Evolutionary conservation across 1,140 invertebrate genomes (phyloP).

Genomic region (Neotoxoptera formosana): DNA sequence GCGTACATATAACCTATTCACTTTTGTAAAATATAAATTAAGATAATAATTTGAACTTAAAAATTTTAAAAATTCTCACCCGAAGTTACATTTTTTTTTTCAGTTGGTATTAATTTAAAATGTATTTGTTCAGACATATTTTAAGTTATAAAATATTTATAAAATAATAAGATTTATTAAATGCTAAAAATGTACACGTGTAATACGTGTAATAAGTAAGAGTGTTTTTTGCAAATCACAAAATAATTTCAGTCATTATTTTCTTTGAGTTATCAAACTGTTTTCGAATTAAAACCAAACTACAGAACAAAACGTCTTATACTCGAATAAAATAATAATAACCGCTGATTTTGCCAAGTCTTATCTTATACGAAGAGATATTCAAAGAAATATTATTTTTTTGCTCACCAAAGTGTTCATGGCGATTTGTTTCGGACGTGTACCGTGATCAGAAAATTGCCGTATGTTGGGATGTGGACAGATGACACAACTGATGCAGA

Average conservation of each 20-base stretch:
- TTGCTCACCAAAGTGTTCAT: conserved; percentile 40
- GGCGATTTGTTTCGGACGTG: background rate
- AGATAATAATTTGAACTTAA: background rate
- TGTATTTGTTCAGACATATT: background rate
- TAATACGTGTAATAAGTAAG: too few species aligned
- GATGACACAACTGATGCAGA: conserved; percentile 47
- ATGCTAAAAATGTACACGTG: background rate
- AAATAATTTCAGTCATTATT: background rate
- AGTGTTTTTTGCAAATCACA: background rate
- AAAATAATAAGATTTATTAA: background rate
- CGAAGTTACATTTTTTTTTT: background rate
- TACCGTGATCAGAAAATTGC: conserved; percentile 22
- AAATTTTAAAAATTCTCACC: too few species aligned
- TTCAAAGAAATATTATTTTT: background rate
- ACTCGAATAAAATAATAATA: background rate
- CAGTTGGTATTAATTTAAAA: background rate
- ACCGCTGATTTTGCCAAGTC: background rate
- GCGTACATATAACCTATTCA: background rate
- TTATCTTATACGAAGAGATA: background rate
- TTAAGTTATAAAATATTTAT: background rate
- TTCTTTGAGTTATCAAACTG: background rate
- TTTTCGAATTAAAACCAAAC: background rate
- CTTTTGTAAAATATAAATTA: background rate
- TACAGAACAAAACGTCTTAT: background rate
- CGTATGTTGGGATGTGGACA: conserved; percentile 27